A percentile compares a stretch with the other conserved stretches of the same genome.
These are phyloP conservation scores for Chrysochloris asiatica DNA, from an alignment of 2,113 vertebrate genomes.

Conservation along the genomic window DNA sequence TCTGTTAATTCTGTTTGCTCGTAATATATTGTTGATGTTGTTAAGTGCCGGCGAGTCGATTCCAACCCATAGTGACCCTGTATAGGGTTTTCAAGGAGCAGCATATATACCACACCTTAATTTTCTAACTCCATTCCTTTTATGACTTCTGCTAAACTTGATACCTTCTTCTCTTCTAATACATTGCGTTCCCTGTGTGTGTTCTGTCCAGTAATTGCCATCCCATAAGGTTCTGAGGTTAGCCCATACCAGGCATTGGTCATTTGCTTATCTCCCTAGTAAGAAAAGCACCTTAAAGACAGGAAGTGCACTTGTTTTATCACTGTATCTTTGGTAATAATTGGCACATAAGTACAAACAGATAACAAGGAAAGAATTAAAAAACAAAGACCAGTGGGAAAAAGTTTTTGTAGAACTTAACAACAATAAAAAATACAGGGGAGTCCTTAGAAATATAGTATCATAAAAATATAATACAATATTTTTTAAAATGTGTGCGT, in stretches of 20 bases:
- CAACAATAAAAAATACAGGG: not conserved
- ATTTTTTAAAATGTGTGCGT: not conserved
- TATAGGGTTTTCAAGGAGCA: too few relatives aligned
- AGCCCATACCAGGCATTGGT: not conserved
- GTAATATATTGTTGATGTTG: too few relatives aligned
- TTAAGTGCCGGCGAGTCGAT: too few relatives aligned
- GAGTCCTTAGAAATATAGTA: not conserved
- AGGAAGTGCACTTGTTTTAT: not conserved
- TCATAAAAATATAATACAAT: constrained; percentile 13
- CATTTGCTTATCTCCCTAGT: not conserved
- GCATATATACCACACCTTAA: not conserved
- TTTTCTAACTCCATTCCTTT: not conserved
- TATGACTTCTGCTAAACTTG: not conserved
- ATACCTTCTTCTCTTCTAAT: not conserved
- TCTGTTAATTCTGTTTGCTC: not conserved
- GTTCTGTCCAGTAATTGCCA: not conserved
- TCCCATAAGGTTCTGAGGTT: not conserved
- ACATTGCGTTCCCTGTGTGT: not conserved
- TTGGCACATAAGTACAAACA: not conserved
- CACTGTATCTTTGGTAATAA: not conserved
- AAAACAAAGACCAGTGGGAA: not conserved
- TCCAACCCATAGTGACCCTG: too few relatives aligned
- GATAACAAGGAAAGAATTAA: not conserved
- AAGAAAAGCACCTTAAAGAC: not conserved
- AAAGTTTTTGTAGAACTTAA: not conserved